Evolutionary conservation across 2,113 vertebrate species (phyloP).

Genomic region (Tachycineta bicolor): DNA sequence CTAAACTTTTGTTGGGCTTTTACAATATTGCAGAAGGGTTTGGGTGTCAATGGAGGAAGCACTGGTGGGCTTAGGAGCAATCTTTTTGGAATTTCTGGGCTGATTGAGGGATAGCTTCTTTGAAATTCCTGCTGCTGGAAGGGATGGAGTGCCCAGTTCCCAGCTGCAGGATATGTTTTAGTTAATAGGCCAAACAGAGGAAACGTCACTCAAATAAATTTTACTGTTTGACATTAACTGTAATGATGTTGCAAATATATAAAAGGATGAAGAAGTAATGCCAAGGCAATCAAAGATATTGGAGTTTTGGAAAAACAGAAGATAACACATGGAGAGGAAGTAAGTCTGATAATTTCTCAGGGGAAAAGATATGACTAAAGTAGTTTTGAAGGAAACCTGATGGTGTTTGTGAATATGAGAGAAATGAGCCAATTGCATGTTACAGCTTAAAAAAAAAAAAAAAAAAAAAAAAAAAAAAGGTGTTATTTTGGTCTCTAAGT

Average conservation of each 20-base stretch:
- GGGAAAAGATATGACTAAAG: not conserved
- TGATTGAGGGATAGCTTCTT: not conserved
- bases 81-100: not conserved
- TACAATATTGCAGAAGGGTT: not conserved
- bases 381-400: not conserved
- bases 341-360: not conserved
- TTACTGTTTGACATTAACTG: not conserved
- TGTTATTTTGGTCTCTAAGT: not conserved
- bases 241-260: not conserved
- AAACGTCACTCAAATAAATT: accelerated
- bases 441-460: not conserved
- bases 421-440: not conserved
- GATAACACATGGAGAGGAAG: not conserved
- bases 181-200: not conserved
- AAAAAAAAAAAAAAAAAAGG: too few species aligned
- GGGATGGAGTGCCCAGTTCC: not conserved
- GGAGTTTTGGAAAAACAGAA: not conserved
- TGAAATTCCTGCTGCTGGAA: not conserved
- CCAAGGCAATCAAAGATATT: not conserved
- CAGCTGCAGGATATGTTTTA: not conserved
- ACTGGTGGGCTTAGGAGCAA: not conserved
- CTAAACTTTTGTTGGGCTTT: not conserved
- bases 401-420: not conserved
- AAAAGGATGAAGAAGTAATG: not conserved
- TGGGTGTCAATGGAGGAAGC: not conserved